Conservation (phyloP, 1,140 invertebrate genomes). For the Eurosta solidaginis region DNA sequence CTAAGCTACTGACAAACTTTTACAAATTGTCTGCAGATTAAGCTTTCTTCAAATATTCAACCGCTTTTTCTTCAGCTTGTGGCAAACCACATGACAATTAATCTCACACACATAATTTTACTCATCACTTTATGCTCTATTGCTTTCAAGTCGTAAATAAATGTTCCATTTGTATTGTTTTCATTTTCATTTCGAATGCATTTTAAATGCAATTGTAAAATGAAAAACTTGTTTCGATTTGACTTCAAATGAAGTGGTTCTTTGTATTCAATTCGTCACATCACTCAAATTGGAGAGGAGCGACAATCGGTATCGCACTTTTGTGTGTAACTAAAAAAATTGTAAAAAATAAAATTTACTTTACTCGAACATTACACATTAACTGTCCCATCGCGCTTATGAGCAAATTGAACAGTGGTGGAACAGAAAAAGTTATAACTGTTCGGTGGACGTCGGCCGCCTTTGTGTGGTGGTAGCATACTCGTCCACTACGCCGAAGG, state of each 20-base stretch:
- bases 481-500: too few species aligned
- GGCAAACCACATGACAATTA: not conserved
- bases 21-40: not conserved
- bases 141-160: too few species aligned
- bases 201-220: not conserved
- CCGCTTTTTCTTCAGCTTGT: not conserved
- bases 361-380: not conserved
- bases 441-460: too few species aligned
- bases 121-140: not conserved
- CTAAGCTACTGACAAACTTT: too few species aligned
- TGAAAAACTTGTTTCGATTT: slow-evolving; percentile 12
- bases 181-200: not conserved
- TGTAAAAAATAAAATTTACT: not conserved
- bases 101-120: not conserved
- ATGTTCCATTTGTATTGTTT: not conserved
- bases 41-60: not conserved
- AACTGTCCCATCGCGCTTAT: not conserved
- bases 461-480: too few species aligned
- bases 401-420: too few species aligned
- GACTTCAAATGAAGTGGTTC: not conserved
- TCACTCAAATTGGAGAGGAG: slow-evolving; percentile 11
- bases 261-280: slow-evolving; percentile 23
- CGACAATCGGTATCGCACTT: not conserved
- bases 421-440: too few species aligned
- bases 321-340: not conserved